Conservation (phyloP, 1,140 invertebrate genomes). For the Hyles euphorbiae region DNA sequence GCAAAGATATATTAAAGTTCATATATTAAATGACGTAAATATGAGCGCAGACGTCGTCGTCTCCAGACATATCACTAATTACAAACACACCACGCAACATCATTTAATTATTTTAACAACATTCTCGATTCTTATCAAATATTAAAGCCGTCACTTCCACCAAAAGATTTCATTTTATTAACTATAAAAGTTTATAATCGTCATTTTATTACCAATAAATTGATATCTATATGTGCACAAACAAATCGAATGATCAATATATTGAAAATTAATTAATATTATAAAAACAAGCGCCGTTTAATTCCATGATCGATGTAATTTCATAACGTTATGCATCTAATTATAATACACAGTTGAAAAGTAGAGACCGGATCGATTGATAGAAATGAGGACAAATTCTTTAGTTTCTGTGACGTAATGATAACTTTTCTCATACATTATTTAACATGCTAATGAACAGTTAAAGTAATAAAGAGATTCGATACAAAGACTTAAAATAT, state of each 20-base stretch:
- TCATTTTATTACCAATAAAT: constrained; percentile 20
- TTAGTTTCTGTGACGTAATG: constrained; percentile 20
- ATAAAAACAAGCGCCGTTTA: constrained; percentile 24
- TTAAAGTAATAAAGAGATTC: constrained; percentile 28
- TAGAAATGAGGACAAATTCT: constrained; percentile 22
- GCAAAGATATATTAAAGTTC: too few relatives aligned
- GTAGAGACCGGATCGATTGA: constrained; percentile 9
- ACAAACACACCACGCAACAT: background rate
- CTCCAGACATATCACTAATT: background rate
- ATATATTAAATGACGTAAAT: too few relatives aligned
- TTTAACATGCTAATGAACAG: constrained; percentile 25
- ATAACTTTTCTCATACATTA: constrained; percentile 23
- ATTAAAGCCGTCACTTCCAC: constrained; percentile 12
- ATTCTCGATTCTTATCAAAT: constrained; percentile 10
- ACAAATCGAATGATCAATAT: constrained; percentile 29
- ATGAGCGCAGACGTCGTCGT: too few relatives aligned
- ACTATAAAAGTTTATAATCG: constrained; percentile 16
- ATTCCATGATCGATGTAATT: constrained; percentile 28
- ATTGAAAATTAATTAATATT: constrained; percentile 36
- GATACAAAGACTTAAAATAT: constrained; percentile 29
- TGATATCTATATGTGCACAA: constrained; percentile 5
- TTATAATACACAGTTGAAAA: constrained; percentile 25
- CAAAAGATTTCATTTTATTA: constrained; percentile 17
- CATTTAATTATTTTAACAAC: constrained; percentile 12
- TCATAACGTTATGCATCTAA: constrained; percentile 21